These are phyloP conservation scores for Columba guinea DNA, from an alignment of 2,797 vertebrate genomes.

Conservation along the genomic window DNA sequence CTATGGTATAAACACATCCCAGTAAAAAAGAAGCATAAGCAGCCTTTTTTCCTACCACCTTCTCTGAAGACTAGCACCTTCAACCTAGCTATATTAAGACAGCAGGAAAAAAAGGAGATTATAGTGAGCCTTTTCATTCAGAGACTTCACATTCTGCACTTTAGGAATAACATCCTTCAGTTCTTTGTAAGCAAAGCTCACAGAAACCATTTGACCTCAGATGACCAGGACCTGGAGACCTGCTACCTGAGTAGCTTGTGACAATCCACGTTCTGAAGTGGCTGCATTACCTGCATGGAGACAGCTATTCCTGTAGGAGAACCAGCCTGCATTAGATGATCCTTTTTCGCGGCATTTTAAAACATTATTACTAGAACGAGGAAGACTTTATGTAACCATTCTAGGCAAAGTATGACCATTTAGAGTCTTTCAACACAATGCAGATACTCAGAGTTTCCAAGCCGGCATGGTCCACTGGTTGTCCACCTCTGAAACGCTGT, in stretches of 20 bases:
- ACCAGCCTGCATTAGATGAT: fast-evolving
- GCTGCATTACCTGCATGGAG: not conserved
- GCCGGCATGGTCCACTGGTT: not conserved
- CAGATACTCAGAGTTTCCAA: not conserved
- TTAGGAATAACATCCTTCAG: not conserved
- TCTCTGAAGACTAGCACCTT: not conserved
- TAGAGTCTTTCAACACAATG: not conserved
- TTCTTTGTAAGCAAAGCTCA: not conserved
- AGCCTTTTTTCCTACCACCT: not conserved
- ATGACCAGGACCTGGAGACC: not conserved
- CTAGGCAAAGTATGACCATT: fast-evolving
- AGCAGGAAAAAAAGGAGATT: not conserved
- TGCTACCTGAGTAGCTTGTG: not conserved
- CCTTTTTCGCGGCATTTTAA: not conserved
- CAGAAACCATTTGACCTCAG: not conserved
- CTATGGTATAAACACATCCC: not conserved
- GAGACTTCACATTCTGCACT: not conserved
- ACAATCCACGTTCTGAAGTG: not conserved
- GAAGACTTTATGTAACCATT: not conserved
- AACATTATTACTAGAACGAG: not conserved
- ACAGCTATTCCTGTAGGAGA: not conserved
- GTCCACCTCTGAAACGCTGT: not conserved
- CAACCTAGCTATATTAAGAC: not conserved
- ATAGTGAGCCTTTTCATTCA: not conserved
- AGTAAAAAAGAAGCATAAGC: not conserved